These are phyloP conservation scores for Diadromus collaris DNA, from an alignment of 2,888 invertebrate species.

Conservation along the genomic window DNA sequence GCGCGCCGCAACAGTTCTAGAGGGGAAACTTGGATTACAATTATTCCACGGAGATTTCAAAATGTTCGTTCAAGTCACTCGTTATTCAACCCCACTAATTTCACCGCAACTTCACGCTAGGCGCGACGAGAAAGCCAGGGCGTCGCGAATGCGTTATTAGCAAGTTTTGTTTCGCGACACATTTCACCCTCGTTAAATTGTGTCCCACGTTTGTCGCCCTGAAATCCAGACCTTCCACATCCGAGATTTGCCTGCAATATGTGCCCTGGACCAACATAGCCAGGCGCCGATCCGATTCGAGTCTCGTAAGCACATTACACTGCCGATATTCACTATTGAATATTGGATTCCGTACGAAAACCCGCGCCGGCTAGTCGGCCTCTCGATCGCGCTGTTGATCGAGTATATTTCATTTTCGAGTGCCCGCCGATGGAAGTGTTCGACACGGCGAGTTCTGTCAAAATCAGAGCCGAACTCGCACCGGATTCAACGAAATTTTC, in stretches of 20 bases:
- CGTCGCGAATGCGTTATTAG: neutral
- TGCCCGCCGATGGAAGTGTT: constrained; percentile 6
- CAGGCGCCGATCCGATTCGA: neutral
- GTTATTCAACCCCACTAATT: too few species aligned
- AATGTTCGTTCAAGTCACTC: too few species aligned
- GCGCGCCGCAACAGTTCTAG: too few species aligned
- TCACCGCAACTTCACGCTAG: too few species aligned
- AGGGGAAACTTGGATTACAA: too few species aligned
- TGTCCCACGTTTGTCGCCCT: neutral
- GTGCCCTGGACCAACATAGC: neutral
- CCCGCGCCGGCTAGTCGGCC: neutral
- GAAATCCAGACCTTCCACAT: neutral
- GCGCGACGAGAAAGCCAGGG: too few species aligned
- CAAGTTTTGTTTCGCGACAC: neutral
- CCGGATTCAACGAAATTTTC: constrained; percentile 1
- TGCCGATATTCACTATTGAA: neutral
- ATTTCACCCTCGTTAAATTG: neutral
- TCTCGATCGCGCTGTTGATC: constrained; percentile 29
- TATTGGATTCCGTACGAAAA: neutral
- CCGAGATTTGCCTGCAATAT: neutral
- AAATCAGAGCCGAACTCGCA: constrained; percentile 31
- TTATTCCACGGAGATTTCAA: too few species aligned
- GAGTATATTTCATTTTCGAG: constrained; percentile 42
- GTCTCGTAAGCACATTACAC: neutral
- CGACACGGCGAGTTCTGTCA: constrained; percentile 24